Evolutionary conservation across 2,113 vertebrate genomes (phyloP).

Genomic region (Catagonus wagneri): DNA sequence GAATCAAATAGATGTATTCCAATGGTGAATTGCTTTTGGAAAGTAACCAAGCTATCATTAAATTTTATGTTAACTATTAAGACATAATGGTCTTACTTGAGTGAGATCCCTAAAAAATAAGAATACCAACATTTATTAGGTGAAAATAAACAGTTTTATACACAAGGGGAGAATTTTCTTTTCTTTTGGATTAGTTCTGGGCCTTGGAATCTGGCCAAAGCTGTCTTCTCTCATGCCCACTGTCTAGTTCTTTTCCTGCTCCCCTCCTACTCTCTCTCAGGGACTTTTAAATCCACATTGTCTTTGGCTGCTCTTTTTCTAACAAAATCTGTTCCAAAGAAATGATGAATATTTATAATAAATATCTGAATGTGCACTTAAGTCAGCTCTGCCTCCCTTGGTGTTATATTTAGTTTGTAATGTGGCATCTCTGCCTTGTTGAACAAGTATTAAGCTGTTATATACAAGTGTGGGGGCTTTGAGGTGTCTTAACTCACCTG

Average conservation of each 20-base stretch:
- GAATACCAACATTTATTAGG: slow-evolving; percentile 8
- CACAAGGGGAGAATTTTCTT: too few relatives aligned
- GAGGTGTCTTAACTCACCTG: background rate
- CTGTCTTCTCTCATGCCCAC: background rate
- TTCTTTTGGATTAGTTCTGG: background rate
- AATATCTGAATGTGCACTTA: background rate
- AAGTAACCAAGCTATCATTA: slow-evolving; percentile 64
- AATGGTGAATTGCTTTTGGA: slow-evolving; percentile 57
- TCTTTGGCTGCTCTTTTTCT: background rate
- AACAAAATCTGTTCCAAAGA: background rate
- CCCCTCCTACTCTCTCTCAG: background rate
- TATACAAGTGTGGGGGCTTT: background rate
- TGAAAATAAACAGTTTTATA: background rate
- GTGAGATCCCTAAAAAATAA: slow-evolving; percentile 56
- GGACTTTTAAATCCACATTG: background rate
- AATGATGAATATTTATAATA: background rate
- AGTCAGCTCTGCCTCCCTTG: background rate
- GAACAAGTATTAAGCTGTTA: background rate
- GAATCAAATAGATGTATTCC: slow-evolving; percentile 43
- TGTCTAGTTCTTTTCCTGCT: background rate
- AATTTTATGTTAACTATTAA: slow-evolving; percentile 74
- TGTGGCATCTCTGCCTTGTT: background rate
- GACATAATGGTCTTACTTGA: slow-evolving; percentile 59
- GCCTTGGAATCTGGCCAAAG: background rate
- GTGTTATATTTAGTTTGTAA: background rate